These are phyloP conservation scores for Micromesistius poutassou DNA, from an alignment of 2,797 vertebrate species.

Conservation along the genomic window DNA sequence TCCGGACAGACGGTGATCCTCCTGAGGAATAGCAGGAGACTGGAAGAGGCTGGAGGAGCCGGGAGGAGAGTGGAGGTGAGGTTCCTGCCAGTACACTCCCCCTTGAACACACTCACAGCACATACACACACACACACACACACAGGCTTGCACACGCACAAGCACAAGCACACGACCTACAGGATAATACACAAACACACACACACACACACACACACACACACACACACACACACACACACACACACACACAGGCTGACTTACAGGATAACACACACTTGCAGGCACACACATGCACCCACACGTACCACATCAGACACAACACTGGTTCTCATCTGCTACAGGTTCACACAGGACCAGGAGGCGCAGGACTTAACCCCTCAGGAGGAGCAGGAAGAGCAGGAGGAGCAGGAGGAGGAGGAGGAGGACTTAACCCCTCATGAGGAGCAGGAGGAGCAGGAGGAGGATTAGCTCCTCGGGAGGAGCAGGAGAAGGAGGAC, in stretches of 20 bases:
- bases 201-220: constrained; percentile 42
- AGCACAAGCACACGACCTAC: neutral
- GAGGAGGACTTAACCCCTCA: too few species aligned
- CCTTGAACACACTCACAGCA: constrained; percentile 28
- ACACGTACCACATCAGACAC: constrained; percentile 23
- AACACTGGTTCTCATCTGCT: constrained; percentile 55
- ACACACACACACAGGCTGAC: constrained; percentile 59
- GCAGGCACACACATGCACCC: constrained; percentile 56
- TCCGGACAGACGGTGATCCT: constrained; percentile 49
- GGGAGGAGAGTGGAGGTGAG: neutral
- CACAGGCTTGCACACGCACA: too few species aligned
- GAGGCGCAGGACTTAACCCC: neutral
- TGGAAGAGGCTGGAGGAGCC: neutral
- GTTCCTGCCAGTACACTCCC: constrained; percentile 49
- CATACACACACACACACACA: neutral
- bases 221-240: constrained; percentile 17
- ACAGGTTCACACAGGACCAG: constrained; percentile 64
- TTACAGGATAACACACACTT: constrained; percentile 12
- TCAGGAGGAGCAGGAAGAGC: neutral
- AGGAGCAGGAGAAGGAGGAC: too few species aligned
- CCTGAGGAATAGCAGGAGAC: constrained; percentile 63
- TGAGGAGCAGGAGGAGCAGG: neutral
- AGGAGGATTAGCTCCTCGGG: neutral
- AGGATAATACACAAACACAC: constrained; percentile 55
- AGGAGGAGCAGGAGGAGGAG: neutral